phyloP scores from a whole-genome alignment of 2,888 invertebrate genomes.

The Eupithecia vulgata region DNA sequence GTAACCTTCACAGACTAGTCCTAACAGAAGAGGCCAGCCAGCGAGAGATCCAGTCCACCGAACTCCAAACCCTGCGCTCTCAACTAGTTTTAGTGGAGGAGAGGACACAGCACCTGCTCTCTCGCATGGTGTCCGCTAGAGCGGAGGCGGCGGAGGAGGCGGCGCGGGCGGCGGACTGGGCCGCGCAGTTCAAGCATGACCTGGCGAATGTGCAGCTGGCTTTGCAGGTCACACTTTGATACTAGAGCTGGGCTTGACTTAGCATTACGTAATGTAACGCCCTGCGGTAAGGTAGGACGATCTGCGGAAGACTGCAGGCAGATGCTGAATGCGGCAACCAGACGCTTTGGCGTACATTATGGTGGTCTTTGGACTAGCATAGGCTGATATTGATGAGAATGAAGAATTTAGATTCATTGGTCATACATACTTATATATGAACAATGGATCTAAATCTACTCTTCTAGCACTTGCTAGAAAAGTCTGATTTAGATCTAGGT shows the following conservation, averaged over 20 bases:
- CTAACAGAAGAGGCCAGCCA: slow-evolving; percentile 68
- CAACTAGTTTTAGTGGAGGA: slow-evolving; percentile 76
- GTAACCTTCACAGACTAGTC: slow-evolving; percentile 55
- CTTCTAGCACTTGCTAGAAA: too few relatives aligned
- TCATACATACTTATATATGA: too few relatives aligned
- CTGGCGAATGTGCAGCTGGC: slow-evolving; percentile 77
- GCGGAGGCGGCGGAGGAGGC: slow-evolving; percentile 81
- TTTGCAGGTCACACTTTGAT: slow-evolving; percentile 65
- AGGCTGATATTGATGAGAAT: too few relatives aligned
- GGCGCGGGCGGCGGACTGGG: slow-evolving; percentile 74
- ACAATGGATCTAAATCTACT: too few relatives aligned
- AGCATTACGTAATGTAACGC: not conserved
- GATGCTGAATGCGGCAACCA: not conserved
- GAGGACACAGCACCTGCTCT: slow-evolving; percentile 72
- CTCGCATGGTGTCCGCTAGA: slow-evolving; percentile 74
- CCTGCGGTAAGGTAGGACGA: not conserved
- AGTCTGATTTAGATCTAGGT: too few relatives aligned
- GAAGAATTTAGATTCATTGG: too few relatives aligned
- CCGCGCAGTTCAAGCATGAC: slow-evolving; percentile 82
- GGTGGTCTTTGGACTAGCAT: too few relatives aligned
- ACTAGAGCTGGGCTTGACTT: not conserved
- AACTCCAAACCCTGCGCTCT: slow-evolving; percentile 71
- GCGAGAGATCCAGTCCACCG: slow-evolving; percentile 70
- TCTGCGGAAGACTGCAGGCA: not conserved
- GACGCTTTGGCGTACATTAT: too few relatives aligned